Percentiles rank a stretch among this genome's conserved stretches.
Evolutionary conservation across 2,888 invertebrate species (phyloP).

Genomic region (Harpalus rubripes): DNA sequence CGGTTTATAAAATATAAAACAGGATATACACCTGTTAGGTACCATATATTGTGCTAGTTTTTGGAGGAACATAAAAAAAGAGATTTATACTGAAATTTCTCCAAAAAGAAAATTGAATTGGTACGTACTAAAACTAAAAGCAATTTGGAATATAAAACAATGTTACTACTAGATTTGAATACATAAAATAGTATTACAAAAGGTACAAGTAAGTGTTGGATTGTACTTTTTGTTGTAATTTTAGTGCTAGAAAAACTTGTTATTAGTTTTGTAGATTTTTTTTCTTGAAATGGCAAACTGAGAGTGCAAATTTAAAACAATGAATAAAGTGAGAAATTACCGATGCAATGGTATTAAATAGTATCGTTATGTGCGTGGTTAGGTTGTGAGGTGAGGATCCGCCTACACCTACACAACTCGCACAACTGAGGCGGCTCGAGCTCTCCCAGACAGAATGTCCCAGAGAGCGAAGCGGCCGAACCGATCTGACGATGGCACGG

Average conservation of each 20-base stretch:
- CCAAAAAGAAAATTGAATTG: not conserved
- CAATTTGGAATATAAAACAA: not conserved
- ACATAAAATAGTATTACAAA: not conserved
- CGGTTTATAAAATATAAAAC: not conserved
- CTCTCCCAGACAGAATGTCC: slow-evolving; percentile 79
- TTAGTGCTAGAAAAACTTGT: not conserved
- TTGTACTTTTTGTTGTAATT: not conserved
- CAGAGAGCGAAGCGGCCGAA: slow-evolving; percentile 89
- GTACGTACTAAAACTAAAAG: not conserved
- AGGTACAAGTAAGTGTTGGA: slow-evolving; percentile 7
- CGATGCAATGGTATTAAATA: not conserved
- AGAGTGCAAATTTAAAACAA: slow-evolving; percentile 2
- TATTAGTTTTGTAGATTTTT: not conserved
- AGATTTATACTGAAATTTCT: not conserved
- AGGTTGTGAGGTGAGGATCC: slow-evolving; percentile 68
- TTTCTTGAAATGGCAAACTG: not conserved
- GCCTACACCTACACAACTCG: slow-evolving; percentile 67
- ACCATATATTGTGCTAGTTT: not conserved
- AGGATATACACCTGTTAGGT: not conserved
- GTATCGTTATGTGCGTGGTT: not conserved
- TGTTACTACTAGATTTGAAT: not conserved
- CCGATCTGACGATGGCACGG: slow-evolving; percentile 84
- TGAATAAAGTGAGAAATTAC: not conserved
- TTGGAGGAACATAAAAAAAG: slow-evolving; percentile 7
- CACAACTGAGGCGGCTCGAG: slow-evolving; percentile 66